These are phyloP conservation scores for Octonoba sinensis DNA, from an alignment of 2,888 invertebrate genomes.

Conservation along the genomic window DNA sequence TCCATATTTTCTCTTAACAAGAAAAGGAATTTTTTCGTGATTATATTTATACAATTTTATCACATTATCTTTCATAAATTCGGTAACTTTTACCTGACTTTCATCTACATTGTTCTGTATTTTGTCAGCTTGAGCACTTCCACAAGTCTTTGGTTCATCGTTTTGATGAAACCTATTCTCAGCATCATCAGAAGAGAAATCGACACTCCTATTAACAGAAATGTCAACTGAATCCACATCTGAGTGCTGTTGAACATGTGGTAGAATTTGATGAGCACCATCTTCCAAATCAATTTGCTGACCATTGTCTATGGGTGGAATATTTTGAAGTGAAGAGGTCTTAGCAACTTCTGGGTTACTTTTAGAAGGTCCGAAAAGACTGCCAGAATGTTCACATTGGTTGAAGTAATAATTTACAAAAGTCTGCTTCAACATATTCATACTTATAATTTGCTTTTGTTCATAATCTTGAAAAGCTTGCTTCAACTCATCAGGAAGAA, in stretches of 20 bases:
- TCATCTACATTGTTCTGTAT: neutral
- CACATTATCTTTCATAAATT: neutral
- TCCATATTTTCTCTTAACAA: constrained; percentile 2
- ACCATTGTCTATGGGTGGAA: too few relatives aligned
- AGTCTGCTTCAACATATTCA: constrained; percentile 29
- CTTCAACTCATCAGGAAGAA: constrained; percentile 16
- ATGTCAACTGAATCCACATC: too few relatives aligned
- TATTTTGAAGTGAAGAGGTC: too few relatives aligned
- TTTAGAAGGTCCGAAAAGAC: too few relatives aligned
- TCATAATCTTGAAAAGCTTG: constrained; percentile 19
- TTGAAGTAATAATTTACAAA: constrained; percentile 22
- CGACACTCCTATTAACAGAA: neutral
- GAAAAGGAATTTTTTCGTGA: constrained; percentile 2
- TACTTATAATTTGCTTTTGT: neutral
- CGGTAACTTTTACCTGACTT: neutral
- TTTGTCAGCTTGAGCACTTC: neutral
- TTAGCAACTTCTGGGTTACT: too few relatives aligned
- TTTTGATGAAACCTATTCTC: neutral
- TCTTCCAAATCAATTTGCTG: too few relatives aligned
- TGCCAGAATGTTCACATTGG: neutral
- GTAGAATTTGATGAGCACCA: too few relatives aligned
- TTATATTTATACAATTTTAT: constrained; percentile 2
- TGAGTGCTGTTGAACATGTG: too few relatives aligned
- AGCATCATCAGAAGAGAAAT: neutral
- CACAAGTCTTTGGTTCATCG: neutral